A percentile compares a stretch with the other conserved stretches of the same genome.
phyloP scores from a whole-genome alignment of 92 coral and sea anemone species.

The Siderastrea siderea region DNA sequence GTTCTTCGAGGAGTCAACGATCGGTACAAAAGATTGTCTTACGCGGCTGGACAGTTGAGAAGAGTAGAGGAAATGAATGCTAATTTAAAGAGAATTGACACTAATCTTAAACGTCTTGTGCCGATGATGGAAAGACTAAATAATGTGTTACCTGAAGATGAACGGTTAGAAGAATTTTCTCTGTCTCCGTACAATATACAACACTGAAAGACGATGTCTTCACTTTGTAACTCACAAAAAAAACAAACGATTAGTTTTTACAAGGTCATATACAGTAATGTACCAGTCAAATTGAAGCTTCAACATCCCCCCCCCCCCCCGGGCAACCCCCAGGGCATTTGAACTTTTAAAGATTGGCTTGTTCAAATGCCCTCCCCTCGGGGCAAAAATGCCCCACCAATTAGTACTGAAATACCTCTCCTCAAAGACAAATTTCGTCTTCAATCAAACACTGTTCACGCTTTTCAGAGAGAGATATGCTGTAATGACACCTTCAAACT shows the following conservation, averaged over 20 bases:
- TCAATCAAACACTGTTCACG: no score
- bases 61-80: conserved; percentile 91
- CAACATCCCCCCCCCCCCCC: no score
- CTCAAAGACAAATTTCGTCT: no score
- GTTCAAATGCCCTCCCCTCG: no score
- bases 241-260: neutral
- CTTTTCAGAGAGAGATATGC: no score
- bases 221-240: neutral
- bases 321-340: no score
- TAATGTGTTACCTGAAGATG: conserved; percentile 89
- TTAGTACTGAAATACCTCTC: no score
- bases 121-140: conserved; percentile 97
- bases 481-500: no score
- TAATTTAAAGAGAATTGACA: conserved; percentile 83
- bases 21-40: conserved; percentile 78
- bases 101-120: conserved; percentile 84
- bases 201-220: neutral
- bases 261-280: no score
- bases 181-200: conserved; percentile 58
- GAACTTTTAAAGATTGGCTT: no score
- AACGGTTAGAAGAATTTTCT: conserved; percentile 85
- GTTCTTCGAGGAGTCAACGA: conserved; percentile 80
- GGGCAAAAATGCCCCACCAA: no score
- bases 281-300: no score
- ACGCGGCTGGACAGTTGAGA: conserved; percentile 76